Base-by-base conservation (phyloP, 2,888 invertebrate genomes). In the Drosophila nr. medialis region DNA sequence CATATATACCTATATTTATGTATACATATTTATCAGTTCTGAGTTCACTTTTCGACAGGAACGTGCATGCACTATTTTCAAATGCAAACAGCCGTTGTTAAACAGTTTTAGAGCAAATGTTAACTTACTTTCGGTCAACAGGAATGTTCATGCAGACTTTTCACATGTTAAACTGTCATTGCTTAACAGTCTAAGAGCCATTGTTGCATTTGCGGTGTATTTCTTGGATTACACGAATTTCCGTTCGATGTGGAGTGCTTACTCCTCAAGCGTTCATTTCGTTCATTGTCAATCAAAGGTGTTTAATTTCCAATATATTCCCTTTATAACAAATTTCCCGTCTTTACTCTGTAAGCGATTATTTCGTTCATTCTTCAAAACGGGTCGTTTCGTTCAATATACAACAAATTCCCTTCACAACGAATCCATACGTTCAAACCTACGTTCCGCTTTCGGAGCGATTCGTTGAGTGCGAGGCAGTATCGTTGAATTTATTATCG, bases 51-150 rank as follows among this genome's bases (percentile, higher is more conserved):
- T n/a, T n/a, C 1, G 6, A 21, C 24, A 32, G n/a, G 30, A 32
- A 10, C 10, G 8, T 48, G 58, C 36, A 58, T 49, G 36, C 63
- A 32, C 24, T 7, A 1, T 38, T 34, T 24, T 13, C 5, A 40
- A 1, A 11, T 29, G 30, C 7, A 34, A 4, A 42, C 2, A 24
- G 1, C 2, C 0, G 49, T 21, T 42, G 18, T 2, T 2, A 24
- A 24, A 30, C 40, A 56, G 70, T 63, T 75, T 75, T 1, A 1
- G 15, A 0, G 1, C 0, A 2, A 75, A 4, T 69, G 45, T 6
- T 50, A 0, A 8, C 2, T 34, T 24, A 18, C 18, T 36, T 18
- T 54, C 1, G 6, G 18, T 36, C 21, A 11, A 18, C 18, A 18
- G 29, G 2, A 40, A 18, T 7, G 7, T 18, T 6, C 1, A 36